Percentiles rank a stretch among this genome's conserved stretches.
phyloP scores from a whole-genome alignment of 2,888 invertebrate genomes.

The Reticulitermes lucifugus region DNA sequence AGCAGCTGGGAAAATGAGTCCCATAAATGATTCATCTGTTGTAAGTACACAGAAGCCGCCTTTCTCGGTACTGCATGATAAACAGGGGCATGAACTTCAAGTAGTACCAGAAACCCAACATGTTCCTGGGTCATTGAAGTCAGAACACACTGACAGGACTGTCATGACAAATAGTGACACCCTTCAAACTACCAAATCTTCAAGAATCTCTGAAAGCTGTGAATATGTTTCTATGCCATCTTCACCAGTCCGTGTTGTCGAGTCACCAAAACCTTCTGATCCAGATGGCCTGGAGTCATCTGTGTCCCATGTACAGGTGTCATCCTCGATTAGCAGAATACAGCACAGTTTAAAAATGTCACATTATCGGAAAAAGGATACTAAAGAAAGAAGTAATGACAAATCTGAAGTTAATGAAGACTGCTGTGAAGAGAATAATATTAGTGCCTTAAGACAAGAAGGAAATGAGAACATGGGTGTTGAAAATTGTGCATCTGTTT shows the following conservation, averaged over 20 bases:
- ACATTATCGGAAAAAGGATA: not conserved
- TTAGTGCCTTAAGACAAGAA: not conserved
- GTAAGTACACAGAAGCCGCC: too few species aligned
- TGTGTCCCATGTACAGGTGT: not conserved
- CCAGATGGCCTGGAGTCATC: not conserved
- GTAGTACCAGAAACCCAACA: too few species aligned
- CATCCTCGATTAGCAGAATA: not conserved
- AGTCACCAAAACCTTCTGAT: not conserved
- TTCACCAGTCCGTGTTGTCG: not conserved
- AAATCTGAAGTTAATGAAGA: slow-evolving; percentile 5
- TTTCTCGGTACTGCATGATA: too few species aligned
- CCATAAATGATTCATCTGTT: too few species aligned
- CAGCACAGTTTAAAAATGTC: not conserved
- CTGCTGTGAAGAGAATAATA: not conserved
- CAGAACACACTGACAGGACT: too few species aligned
- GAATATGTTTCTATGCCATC: not conserved
- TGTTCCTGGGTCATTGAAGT: too few species aligned
- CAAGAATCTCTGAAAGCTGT: not conserved
- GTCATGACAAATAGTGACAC: too few species aligned
- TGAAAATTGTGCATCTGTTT: not conserved
- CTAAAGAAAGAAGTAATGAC: not conserved
- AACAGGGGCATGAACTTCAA: too few species aligned
- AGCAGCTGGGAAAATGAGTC: too few species aligned
- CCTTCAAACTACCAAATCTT: not conserved
- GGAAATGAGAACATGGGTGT: not conserved